A percentile compares a stretch with the other conserved stretches of the same genome.
Evolutionary conservation across 2,797 vertebrate species (phyloP).

Genomic region (Oreochromis grahami): DNA sequence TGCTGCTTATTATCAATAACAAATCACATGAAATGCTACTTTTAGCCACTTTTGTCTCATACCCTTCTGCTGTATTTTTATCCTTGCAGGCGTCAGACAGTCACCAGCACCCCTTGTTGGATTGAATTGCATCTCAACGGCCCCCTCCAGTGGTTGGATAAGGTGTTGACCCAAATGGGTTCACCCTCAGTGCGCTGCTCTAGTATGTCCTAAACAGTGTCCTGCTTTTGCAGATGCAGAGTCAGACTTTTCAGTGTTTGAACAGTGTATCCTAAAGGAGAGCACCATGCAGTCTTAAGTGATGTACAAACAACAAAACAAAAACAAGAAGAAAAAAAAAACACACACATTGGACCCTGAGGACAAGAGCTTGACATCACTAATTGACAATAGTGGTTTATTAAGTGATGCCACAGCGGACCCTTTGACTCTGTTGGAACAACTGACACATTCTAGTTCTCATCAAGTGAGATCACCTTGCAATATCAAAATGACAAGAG

Average conservation of each 20-base stretch:
- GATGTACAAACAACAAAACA: constrained; percentile 13
- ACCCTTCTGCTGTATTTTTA: background rate
- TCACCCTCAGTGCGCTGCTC: constrained; percentile 98
- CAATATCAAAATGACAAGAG: constrained; percentile 23
- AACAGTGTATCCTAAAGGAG: constrained; percentile 25
- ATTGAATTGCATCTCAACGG: constrained; percentile 98
- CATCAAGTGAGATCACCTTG: constrained; percentile 14
- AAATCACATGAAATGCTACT: background rate
- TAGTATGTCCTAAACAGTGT: constrained; percentile 90
- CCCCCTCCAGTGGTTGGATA: constrained; percentile 98
- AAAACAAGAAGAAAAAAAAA: background rate
- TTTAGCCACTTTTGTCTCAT: background rate
- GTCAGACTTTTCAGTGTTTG: constrained; percentile 38
- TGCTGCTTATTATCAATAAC: background rate
- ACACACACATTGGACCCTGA: background rate
- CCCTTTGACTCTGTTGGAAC: constrained; percentile 20
- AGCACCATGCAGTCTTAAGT: constrained; percentile 37
- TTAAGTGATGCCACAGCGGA: constrained; percentile 28
- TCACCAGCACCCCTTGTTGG: constrained; percentile 99
- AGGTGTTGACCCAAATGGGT: constrained; percentile 99
- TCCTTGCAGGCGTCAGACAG: constrained; percentile 87
- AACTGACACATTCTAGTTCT: constrained; percentile 45
- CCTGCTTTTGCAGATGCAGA: constrained; percentile 6
- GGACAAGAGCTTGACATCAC: background rate
- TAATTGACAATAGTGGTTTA: constrained; percentile 13